Conservation (phyloP, 2,797 vertebrate species). For the Gobio occitaniae region DNA sequence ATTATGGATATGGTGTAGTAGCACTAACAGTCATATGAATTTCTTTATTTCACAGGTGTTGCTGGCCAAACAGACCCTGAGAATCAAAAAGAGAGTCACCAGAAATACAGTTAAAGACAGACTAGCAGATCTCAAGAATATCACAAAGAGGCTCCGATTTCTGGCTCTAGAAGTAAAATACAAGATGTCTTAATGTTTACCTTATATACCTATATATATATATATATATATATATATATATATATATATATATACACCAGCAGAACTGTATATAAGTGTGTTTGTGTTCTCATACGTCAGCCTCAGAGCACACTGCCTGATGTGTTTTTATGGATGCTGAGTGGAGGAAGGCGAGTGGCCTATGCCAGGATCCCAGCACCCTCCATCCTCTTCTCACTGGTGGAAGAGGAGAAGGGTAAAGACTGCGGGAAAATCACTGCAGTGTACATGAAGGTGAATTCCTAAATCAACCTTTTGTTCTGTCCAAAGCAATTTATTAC, state of each 20-base stretch:
- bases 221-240: neutral
- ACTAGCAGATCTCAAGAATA: conserved; percentile 77
- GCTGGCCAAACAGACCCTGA: conserved; percentile 82
- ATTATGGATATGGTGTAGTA: neutral
- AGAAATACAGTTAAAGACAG: conserved; percentile 79
- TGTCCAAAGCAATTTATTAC: conserved; percentile 9
- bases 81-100: conserved; percentile 74
- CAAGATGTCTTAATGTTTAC: neutral
- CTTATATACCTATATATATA: neutral
- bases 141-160: conserved; percentile 82
- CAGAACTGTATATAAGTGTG: neutral
- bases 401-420: conserved; percentile 90
- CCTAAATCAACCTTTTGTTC: neutral
- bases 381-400: conserved; percentile 89
- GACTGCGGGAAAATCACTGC: conserved; percentile 89
- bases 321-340: conserved; percentile 90
- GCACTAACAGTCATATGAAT: neutral
- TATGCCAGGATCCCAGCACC: conserved; percentile 85
- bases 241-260: neutral
- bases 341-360: conserved; percentile 81
- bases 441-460: conserved; percentile 86
- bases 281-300: conserved; percentile 68
- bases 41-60: conserved; percentile 73
- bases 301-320: conserved; percentile 91
- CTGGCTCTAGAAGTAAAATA: conserved; percentile 84